Percentiles rank a stretch among this genome's conserved stretches.
These are phyloP conservation scores for Oligia strigilis DNA, from an alignment of 2,888 invertebrate species.

Conservation along the genomic window DNA sequence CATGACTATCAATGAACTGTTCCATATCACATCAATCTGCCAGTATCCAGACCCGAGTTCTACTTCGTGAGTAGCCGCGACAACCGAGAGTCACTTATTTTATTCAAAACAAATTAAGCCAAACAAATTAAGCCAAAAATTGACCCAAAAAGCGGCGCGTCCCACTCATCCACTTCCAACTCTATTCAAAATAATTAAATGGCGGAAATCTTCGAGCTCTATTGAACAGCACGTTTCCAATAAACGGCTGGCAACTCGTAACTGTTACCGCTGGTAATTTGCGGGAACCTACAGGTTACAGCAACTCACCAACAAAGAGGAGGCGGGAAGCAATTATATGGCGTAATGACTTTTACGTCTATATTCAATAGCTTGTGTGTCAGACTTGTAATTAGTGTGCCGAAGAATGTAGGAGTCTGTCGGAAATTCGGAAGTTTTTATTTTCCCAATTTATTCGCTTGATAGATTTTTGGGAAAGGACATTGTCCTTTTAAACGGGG, in stretches of 20 bases:
- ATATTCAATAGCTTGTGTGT: constrained; percentile 28
- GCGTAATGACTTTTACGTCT: constrained; percentile 46
- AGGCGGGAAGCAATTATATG: constrained; percentile 52
- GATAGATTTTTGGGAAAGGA: background rate
- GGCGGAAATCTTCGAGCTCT: constrained; percentile 48
- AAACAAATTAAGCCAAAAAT: constrained; percentile 24
- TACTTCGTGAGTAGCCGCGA: background rate
- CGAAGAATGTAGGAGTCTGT: background rate
- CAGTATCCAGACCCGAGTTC: background rate
- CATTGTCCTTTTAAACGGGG: background rate
- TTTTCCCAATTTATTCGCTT: background rate
- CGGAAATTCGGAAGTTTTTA: constrained; percentile 11
- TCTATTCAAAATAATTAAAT: constrained; percentile 58
- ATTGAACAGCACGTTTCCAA: constrained; percentile 60
- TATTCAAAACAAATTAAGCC: constrained; percentile 35
- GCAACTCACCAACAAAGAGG: constrained; percentile 43
- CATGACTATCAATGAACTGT: background rate
- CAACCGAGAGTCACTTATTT: background rate
- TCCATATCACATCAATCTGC: background rate
- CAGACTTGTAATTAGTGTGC: constrained; percentile 18
- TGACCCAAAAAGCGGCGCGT: constrained; percentile 1
- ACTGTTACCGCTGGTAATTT: constrained; percentile 29
- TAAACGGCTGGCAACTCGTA: constrained; percentile 38
- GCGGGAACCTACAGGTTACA: constrained; percentile 43
- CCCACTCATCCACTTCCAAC: constrained; percentile 17